Evolutionary conservation across 2,113 vertebrate genomes (phyloP).

Genomic region (Malurus cyaneus): DNA sequence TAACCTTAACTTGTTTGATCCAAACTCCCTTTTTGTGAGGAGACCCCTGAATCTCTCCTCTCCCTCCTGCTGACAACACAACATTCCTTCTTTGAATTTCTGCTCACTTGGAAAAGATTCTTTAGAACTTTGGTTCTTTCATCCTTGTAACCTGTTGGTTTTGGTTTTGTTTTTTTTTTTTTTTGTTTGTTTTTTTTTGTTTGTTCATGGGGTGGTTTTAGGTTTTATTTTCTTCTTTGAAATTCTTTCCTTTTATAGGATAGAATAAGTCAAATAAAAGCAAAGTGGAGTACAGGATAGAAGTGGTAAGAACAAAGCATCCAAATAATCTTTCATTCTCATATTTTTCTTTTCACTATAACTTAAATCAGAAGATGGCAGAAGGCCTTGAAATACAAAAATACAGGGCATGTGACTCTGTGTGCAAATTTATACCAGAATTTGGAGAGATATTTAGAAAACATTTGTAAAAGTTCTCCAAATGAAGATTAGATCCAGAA

Average conservation of each 20-base stretch:
- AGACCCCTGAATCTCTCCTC: neutral
- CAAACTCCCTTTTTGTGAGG: neutral
- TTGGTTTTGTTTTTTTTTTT: too few species aligned
- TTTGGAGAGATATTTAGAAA: neutral
- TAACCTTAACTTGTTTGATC: neutral
- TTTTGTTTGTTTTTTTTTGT: neutral
- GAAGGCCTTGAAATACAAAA: neutral
- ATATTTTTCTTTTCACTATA: neutral
- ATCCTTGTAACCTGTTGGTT: accelerated
- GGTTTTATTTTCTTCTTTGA: neutral
- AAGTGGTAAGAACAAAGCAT: neutral
- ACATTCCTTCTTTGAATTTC: neutral
- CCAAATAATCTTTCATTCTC: neutral
- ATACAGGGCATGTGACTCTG: neutral
- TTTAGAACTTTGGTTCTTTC: neutral
- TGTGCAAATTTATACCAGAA: neutral
- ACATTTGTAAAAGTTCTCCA: neutral
- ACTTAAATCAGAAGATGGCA: neutral
- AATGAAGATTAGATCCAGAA: neutral
- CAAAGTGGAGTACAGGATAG: neutral
- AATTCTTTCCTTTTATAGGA: neutral
- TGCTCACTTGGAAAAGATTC: neutral
- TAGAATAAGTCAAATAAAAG: neutral
- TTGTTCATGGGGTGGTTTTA: neutral
- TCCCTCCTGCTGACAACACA: neutral